Evolutionary conservation across 1,140 invertebrate species (phyloP), one percentile per base, ranked within the genome.

Genomic region (Penaeus vannamei): DNA sequence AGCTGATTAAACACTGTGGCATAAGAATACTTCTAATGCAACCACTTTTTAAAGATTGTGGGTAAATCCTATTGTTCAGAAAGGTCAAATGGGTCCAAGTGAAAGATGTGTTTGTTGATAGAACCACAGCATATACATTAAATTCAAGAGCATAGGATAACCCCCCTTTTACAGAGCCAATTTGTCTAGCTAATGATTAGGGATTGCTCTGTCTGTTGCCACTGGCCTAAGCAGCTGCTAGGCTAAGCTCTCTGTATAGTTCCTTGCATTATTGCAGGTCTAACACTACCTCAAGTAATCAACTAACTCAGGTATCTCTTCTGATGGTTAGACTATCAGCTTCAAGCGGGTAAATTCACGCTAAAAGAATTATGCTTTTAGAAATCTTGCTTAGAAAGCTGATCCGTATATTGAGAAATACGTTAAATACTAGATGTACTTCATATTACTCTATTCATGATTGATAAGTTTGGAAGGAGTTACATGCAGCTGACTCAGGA

Each of bases 341-440:
- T 72, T 66, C 61, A 84, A 42, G 82, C 32, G 61, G 59, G 32
- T 79, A 23, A 79, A 20, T 79, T n/a, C 20, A 46, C 53, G 77
- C 32, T 53, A 79, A 53, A 79, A 36, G 29, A 26, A 29, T 19
- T 79, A 22, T 79, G 77, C 77, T 79, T 79, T 46, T 53, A 79
- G 79, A 29, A 81, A 60, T 59, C 82, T 64, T 84, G 82, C 82
- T 84, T 84, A 64, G 82, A 84, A 84, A 84, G 60, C 61, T 29
- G 12, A 42, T 29, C n/a, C 42, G 29, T 81, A 81, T 81, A 72
- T 72, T 22, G 19, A 72, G n/a, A 72, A 72, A 72, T 72, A 72
- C 66, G 32, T 72, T 72, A 72, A 72, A 72, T 72, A 72, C 32
- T 53, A 14, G 12, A 53, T 53, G 17, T 53, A 53, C 53, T 2